A percentile compares a stretch with the other conserved stretches of the same genome.
Conservation (phyloP, 2,113 vertebrate species). For the Maccullochella peelii region DNA sequence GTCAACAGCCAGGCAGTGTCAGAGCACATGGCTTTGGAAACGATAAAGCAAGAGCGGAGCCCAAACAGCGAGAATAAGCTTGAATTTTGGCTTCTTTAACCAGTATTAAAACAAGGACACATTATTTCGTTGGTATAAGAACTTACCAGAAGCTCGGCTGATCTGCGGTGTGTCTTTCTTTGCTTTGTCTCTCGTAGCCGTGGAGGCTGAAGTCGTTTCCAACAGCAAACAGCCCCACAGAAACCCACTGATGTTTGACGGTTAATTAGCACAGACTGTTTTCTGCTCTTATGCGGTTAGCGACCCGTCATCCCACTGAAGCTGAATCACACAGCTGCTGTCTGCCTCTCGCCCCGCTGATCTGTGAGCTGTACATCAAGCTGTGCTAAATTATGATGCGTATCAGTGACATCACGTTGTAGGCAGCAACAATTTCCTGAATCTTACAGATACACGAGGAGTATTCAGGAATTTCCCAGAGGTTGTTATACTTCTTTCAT, state of each 20-base stretch:
- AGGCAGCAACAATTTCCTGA: not conserved
- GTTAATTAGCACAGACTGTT: no score
- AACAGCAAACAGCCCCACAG: not conserved
- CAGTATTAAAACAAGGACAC: rapidly evolving
- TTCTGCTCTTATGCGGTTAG: rapidly evolving
- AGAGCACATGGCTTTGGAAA: not conserved
- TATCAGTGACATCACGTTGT: constrained; percentile 3
- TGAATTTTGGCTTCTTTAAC: rapidly evolving
- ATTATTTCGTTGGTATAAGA: rapidly evolving
- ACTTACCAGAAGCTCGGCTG: not conserved
- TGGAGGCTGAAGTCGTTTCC: not conserved
- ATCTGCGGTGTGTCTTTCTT: not conserved
- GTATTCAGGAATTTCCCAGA: not conserved
- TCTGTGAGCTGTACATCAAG: not conserved
- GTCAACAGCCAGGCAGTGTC: not conserved
- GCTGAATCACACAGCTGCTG: no score
- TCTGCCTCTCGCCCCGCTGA: not conserved
- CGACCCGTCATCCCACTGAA: not conserved
- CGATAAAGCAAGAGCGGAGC: no score
- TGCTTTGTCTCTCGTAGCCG: not conserved
- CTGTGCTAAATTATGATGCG: not conserved
- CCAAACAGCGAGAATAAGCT: not conserved
- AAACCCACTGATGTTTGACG: not conserved
- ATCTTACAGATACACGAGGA: no score
- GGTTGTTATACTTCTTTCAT: rapidly evolving